Evolutionary conservation across 2,113 vertebrate genomes (phyloP).

Genomic region (Hydrolagus affinis): DNA sequence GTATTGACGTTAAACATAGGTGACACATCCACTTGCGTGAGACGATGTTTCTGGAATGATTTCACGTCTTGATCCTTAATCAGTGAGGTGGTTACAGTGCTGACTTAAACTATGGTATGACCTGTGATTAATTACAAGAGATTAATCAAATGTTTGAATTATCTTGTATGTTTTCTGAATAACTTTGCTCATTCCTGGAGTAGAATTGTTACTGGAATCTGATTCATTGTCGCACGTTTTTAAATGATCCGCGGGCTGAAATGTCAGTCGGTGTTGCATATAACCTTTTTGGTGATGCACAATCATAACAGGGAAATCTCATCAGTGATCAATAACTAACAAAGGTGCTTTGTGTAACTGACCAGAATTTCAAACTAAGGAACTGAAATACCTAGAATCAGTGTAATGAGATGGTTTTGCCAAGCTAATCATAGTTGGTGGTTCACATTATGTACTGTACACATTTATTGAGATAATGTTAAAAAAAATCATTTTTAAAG

Average conservation of each 20-base stretch:
- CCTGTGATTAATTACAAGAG: neutral
- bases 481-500: neutral
- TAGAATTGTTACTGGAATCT: neutral
- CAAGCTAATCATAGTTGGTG: neutral
- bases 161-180: neutral
- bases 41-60: neutral
- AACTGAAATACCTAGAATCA: neutral
- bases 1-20: neutral
- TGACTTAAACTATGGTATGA: neutral
- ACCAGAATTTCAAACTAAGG: too few species aligned
- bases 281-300: neutral
- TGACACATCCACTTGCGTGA: too few species aligned
- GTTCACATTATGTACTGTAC: neutral
- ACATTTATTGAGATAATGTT: neutral
- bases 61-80: neutral
- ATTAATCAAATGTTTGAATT: neutral
- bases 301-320: too few species aligned
- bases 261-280: neutral
- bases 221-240: neutral
- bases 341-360: too few species aligned
- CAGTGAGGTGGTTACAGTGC: too few species aligned
- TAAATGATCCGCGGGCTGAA: neutral
- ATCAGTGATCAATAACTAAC: too few species aligned
- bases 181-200: neutral
- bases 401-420: neutral